A percentile compares a stretch with the other conserved stretches of the same genome.
phyloP scores from a whole-genome alignment of 2,888 invertebrate genomes.

The Xanthia icteritia region DNA sequence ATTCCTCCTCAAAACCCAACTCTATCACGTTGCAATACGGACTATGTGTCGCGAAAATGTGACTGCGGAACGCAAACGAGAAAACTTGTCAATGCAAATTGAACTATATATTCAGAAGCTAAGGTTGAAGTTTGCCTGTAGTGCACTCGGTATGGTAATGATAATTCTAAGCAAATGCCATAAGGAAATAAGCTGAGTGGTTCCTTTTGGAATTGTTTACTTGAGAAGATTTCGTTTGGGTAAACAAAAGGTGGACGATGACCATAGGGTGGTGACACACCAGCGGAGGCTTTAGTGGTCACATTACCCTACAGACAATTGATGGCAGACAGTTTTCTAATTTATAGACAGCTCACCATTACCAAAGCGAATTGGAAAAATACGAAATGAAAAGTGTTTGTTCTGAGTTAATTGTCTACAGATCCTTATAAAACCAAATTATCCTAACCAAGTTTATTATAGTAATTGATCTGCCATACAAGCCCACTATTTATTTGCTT shows the following conservation, averaged over 20 bases:
- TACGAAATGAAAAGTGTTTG: neutral
- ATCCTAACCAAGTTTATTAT: neutral
- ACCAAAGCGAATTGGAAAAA: neutral
- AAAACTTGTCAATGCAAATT: constrained; percentile 69
- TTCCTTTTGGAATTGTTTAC: constrained; percentile 80
- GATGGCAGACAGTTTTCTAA: constrained; percentile 17
- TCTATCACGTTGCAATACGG: constrained; percentile 71
- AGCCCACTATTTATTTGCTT: too few relatives aligned
- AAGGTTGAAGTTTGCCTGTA: constrained; percentile 72
- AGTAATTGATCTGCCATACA: neutral
- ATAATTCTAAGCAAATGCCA: constrained; percentile 87
- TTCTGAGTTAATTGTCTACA: neutral
- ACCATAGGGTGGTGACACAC: constrained; percentile 60
- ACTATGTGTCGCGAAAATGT: constrained; percentile 64
- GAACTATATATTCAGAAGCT: constrained; percentile 74
- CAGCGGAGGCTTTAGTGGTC: constrained; percentile 34
- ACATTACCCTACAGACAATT: constrained; percentile 16
- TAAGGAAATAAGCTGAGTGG: constrained; percentile 82
- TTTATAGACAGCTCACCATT: neutral
- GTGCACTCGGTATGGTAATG: constrained; percentile 78
- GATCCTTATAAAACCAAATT: neutral
- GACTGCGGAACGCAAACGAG: constrained; percentile 67
- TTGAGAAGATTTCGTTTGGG: constrained; percentile 71
- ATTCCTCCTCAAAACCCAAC: constrained; percentile 73
- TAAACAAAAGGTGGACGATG: constrained; percentile 70